These are phyloP conservation scores for Notocelia uddmanniana DNA, from an alignment of 2,888 invertebrate genomes.

Conservation along the genomic window DNA sequence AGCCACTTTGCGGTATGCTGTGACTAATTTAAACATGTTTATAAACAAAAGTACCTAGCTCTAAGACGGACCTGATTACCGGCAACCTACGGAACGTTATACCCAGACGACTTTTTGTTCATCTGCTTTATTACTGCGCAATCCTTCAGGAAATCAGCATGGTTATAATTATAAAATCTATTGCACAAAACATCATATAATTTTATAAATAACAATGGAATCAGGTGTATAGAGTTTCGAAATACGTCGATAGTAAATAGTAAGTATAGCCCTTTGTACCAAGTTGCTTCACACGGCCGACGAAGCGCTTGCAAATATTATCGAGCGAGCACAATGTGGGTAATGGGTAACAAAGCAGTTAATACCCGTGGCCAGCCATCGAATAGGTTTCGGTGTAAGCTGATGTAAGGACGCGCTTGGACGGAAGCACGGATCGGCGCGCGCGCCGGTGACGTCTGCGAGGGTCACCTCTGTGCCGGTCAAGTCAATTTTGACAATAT, in stretches of 20 bases:
- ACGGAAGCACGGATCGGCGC: slow-evolving; percentile 55
- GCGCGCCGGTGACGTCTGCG: slow-evolving; percentile 47
- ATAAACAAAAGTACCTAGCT: too few relatives aligned
- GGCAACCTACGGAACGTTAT: too few relatives aligned
- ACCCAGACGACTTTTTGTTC: background rate
- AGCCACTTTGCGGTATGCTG: too few relatives aligned
- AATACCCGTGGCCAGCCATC: slow-evolving; percentile 34
- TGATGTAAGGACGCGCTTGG: slow-evolving; percentile 31
- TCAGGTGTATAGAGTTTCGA: background rate
- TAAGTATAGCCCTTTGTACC: background rate
- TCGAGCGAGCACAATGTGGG: slow-evolving; percentile 15
- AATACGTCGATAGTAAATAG: background rate
- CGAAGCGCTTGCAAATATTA: slow-evolving; percentile 24
- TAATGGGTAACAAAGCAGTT: slow-evolving; percentile 38
- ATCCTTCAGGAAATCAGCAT: background rate
- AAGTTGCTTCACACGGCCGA: slow-evolving; percentile 6
- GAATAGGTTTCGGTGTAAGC: slow-evolving; percentile 29
- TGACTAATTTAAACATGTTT: too few relatives aligned
- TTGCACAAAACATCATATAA: background rate
- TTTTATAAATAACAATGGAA: background rate
- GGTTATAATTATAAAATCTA: background rate
- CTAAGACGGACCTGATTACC: too few relatives aligned
- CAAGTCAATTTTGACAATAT: background rate
- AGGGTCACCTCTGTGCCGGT: slow-evolving; percentile 33
- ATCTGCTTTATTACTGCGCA: background rate